phyloP scores from a whole-genome alignment of 2,797 vertebrate genomes.

The Trachurus trachurus region DNA sequence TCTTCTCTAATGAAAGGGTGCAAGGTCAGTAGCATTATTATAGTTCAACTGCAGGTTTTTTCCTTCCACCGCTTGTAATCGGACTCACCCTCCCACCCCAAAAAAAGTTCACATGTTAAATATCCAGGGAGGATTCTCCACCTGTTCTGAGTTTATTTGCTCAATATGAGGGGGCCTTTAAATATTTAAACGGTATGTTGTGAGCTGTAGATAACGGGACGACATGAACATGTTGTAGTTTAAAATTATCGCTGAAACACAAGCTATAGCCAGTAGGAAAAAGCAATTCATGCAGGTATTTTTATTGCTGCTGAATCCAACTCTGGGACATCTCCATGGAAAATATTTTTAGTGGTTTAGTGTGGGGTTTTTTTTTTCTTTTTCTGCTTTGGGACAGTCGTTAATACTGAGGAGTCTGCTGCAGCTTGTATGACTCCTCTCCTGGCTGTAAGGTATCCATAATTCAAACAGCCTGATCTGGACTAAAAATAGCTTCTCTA shows the following conservation, averaged over 20 bases:
- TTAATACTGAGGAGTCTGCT: slow-evolving; percentile 49
- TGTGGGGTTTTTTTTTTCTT: neutral
- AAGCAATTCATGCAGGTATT: slow-evolving; percentile 44
- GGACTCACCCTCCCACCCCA: slow-evolving; percentile 26
- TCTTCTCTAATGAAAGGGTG: slow-evolving; percentile 62
- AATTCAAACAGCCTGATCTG: slow-evolving; percentile 56
- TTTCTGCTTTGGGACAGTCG: slow-evolving; percentile 49
- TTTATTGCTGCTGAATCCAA: slow-evolving; percentile 52
- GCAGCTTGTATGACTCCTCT: slow-evolving; percentile 35
- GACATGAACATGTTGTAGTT: slow-evolving; percentile 7
- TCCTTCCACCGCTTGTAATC: slow-evolving; percentile 57
- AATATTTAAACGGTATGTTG: slow-evolving; percentile 32
- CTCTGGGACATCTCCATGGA: slow-evolving; percentile 69
- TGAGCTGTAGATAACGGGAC: neutral
- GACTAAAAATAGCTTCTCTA: slow-evolving; percentile 61
- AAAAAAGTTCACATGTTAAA: slow-evolving; percentile 15
- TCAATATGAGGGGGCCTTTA: slow-evolving; percentile 17
- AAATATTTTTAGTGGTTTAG: slow-evolving; percentile 60
- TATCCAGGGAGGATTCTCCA: slow-evolving; percentile 46
- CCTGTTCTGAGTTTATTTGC: slow-evolving; percentile 61
- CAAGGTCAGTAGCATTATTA: slow-evolving; percentile 47
- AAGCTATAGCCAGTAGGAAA: slow-evolving; percentile 34
- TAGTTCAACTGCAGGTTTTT: slow-evolving; percentile 39
- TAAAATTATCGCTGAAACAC: slow-evolving; percentile 28
- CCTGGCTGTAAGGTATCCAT: slow-evolving; percentile 50